Base-by-base conservation (phyloP, 1,140 invertebrate species). In the Drosophila littoralis region DNA sequence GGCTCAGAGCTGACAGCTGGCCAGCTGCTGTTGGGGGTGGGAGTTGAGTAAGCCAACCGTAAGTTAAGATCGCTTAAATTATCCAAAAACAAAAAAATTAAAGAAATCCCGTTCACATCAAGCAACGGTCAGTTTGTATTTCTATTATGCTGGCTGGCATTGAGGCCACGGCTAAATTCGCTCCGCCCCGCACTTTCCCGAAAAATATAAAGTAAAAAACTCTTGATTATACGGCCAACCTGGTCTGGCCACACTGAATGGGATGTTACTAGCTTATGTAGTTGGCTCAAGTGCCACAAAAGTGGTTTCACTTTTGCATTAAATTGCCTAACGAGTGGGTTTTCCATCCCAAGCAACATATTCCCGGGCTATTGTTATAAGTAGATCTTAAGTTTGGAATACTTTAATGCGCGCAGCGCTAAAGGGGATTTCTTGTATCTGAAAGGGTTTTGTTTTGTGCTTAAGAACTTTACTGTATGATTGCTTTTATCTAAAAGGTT, bases 261-360 rank as follows among this genome's bases (percentile, higher is more conserved):
- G 42, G 32, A 33, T 59, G 42, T 46, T 59, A 35, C 57, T 17
- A 33, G 57, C 17, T 59, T 59, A 59, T 46, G 13, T 6, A 35
- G 36, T 13, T 28, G 10, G 10, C 22, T 42, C 35, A 28, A 43
- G 38, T 42, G 55, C 55, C 22, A 42, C 22, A 15, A 32, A 59
- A 59, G 55, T 59, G 57, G 28, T 59, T 59, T 59, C 57, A 59
- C 57, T 59, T 59, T 46, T 46, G 42, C 42, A 13, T 45, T 42
- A 22, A 55, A 55, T 17, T 55, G 52, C 22, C 28, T 55, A 54
- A 54, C 51, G 13, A 38, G 33, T 15, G 33, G 51, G 33, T 43
- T 32, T 43, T 10, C n/a, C 42, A 58, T 17, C n/a, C 33, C 9
- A 4, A 40, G 17, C 28, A 35, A 10, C 54, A 57, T 40, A 32